phyloP scores from a whole-genome alignment of 2,113 vertebrate genomes.

The Micromys minutus region DNA sequence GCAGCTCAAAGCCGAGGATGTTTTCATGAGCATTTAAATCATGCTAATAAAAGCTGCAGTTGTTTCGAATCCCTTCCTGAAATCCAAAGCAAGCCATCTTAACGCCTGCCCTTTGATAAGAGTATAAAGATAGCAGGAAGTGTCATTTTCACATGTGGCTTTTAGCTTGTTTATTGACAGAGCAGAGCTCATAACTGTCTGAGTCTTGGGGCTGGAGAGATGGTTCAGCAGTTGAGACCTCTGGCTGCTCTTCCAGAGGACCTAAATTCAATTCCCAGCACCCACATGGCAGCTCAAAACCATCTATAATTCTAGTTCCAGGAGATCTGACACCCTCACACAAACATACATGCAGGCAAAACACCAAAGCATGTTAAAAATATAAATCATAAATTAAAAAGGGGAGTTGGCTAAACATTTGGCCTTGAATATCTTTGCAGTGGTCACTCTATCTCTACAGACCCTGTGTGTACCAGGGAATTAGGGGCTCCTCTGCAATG shows the following conservation, averaged over 20 bases:
- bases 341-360: no score
- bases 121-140: slow-evolving; percentile 13
- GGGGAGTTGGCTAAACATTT: background rate
- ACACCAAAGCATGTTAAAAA: no score
- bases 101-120: slow-evolving; percentile 24
- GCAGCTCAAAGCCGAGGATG: slow-evolving; percentile 53
- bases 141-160: background rate
- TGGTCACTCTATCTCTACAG: background rate
- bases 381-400: background rate
- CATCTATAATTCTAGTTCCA: no score
- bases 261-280: no score
- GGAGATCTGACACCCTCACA: no score
- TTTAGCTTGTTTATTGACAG: background rate
- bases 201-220: no score
- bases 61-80: slow-evolving; percentile 24
- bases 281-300: no score
- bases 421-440: background rate
- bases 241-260: no score
- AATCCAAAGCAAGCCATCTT: slow-evolving; percentile 58
- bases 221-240: no score
- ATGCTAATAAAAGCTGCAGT: slow-evolving; percentile 40
- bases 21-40: background rate
- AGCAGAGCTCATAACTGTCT: background rate
- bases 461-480: background rate
- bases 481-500: background rate